Conservation (phyloP, 1,140 invertebrate species). For the Sipha flava region DNA sequence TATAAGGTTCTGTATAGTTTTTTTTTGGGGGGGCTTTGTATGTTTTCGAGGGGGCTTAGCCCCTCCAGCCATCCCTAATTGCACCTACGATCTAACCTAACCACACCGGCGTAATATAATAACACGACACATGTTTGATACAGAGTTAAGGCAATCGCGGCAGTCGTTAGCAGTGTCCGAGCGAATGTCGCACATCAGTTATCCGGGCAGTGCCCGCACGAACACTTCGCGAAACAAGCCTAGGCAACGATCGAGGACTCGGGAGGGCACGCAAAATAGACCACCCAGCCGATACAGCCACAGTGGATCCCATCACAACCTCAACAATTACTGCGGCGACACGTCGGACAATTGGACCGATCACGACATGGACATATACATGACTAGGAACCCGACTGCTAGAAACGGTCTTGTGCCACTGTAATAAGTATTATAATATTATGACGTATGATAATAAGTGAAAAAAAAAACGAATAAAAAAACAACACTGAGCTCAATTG, state of each 20-base stretch:
- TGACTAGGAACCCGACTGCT: constrained; percentile 79
- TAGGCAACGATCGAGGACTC: neutral
- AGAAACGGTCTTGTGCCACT: constrained; percentile 68
- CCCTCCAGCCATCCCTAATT: too few species aligned
- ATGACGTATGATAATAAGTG: neutral
- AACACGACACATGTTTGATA: neutral
- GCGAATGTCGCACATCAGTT: constrained; percentile 61
- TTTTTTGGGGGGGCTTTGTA: too few species aligned
- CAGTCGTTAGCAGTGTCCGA: constrained; percentile 72
- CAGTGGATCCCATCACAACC: constrained; percentile 64
- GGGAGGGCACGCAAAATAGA: constrained; percentile 47
- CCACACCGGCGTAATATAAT: too few species aligned
- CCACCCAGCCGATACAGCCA: constrained; percentile 52
- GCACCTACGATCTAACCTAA: too few species aligned
- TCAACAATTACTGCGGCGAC: constrained; percentile 64
- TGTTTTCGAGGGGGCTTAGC: too few species aligned
- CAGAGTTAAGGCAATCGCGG: constrained; percentile 70
- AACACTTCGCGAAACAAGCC: constrained; percentile 38
- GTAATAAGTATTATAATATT: neutral
- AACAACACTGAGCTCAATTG: neutral
- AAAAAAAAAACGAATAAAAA: neutral
- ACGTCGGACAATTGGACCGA: constrained; percentile 89
- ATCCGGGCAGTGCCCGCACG: constrained; percentile 51
- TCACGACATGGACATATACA: constrained; percentile 91
- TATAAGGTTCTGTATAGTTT: too few species aligned